Conservation (phyloP, 2,113 vertebrate species). For the Platichthys flesus region DNA sequence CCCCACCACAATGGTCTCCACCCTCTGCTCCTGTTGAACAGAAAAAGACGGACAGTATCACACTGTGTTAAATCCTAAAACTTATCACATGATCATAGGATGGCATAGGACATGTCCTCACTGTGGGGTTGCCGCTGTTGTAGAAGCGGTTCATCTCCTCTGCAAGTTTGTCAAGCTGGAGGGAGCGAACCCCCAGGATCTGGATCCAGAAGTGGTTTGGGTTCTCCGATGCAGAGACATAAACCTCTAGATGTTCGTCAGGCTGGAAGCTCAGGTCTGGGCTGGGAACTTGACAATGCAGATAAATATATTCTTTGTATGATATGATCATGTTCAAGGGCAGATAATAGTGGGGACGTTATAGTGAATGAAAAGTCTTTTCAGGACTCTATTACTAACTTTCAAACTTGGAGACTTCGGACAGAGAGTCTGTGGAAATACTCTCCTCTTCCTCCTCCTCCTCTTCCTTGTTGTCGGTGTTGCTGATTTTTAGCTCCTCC, state of each 20-base stretch:
- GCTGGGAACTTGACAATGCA: conserved; percentile 87
- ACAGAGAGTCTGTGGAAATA: conserved; percentile 44
- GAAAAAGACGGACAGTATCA: background rate
- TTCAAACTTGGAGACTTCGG: conserved; percentile 86
- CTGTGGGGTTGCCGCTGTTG: conserved; percentile 52
- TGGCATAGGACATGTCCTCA: conserved; percentile 50
- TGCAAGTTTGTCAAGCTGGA: conserved; percentile 89
- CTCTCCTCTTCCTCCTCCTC: conserved; percentile 20
- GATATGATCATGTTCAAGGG: background rate
- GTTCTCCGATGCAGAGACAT: conserved; percentile 87
- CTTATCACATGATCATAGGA: background rate
- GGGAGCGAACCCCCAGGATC: conserved; percentile 87
- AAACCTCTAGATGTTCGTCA: conserved; percentile 91
- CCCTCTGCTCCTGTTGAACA: conserved; percentile 76
- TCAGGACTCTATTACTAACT: conserved; percentile 75
- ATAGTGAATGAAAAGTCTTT: background rate
- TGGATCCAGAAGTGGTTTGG: conserved; percentile 95
- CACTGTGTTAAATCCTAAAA: background rate
- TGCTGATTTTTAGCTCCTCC: conserved; percentile 22
- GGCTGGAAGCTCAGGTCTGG: conserved; percentile 90
- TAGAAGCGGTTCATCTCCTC: conserved; percentile 90
- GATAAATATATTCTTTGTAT: background rate
- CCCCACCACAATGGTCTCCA: conserved; percentile 79
- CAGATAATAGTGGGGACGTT: background rate
- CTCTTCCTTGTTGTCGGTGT: conserved; percentile 8